A percentile compares a stretch with the other conserved stretches of the same genome.
Conservation (phyloP, 2,797 vertebrate species). For the Antennarius maculatus region DNA sequence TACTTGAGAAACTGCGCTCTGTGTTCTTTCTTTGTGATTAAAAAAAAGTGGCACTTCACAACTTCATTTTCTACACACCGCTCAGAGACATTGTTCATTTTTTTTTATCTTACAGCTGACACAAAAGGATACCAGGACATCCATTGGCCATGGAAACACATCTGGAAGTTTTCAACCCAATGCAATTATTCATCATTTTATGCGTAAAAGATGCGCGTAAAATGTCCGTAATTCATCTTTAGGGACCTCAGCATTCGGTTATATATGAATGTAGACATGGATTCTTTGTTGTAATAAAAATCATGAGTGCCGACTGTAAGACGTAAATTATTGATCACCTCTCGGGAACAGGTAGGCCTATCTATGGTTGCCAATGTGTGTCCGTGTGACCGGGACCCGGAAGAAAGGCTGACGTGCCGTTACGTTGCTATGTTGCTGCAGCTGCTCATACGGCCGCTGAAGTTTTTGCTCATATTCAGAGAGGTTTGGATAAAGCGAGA, state of each 20-base stretch:
- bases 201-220: not conserved
- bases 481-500: conserved; percentile 46
- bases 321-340: conserved; percentile 27
- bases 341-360: conserved; percentile 27
- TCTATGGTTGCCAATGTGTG: conserved; percentile 38
- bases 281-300: not conserved
- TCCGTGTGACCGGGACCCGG: conserved; percentile 62
- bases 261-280: not conserved
- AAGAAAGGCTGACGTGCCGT: conserved; percentile 76
- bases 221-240: too few relatives aligned
- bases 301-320: too few relatives aligned
- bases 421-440: conserved; percentile 72
- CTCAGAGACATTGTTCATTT: not conserved
- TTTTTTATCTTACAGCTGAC: not conserved
- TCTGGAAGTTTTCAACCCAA: not conserved
- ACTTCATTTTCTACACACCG: not conserved
- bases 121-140: not conserved
- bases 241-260: too few relatives aligned
- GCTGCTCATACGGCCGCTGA: conserved; percentile 58
- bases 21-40: not conserved
- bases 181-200: not conserved
- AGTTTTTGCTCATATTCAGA: conserved; percentile 63
- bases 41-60: not conserved
- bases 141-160: not conserved
- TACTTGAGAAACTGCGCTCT: not conserved